Percentiles rank a stretch among this genome's conserved stretches.
These are phyloP conservation scores for Carassius gibelio DNA, from an alignment of 2,113 vertebrate species.

Conservation along the genomic window DNA sequence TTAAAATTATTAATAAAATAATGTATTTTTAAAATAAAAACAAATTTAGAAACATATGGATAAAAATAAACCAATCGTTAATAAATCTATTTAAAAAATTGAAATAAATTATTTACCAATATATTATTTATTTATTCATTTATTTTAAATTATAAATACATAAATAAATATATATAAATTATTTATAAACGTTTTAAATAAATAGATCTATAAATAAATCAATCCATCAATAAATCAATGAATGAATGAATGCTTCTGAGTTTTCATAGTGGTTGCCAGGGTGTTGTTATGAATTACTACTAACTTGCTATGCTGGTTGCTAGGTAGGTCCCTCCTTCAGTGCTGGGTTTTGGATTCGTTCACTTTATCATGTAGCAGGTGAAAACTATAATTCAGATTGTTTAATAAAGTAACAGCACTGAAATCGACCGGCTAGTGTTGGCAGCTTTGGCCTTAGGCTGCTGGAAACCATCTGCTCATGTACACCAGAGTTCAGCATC, in stretches of 20 bases:
- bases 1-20: too few species aligned
- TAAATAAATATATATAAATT: not conserved
- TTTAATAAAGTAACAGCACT: not conserved
- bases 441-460: not conserved
- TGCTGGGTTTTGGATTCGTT: not conserved
- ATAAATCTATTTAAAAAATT: too few species aligned
- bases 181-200: not conserved
- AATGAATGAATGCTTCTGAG: not conserved
- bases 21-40: too few species aligned
- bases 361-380: not conserved
- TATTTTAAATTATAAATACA: too few species aligned
- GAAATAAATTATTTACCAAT: too few species aligned
- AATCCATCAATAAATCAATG: too few species aligned
- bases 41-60: too few species aligned
- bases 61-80: too few species aligned
- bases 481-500: not conserved
- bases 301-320: not conserved
- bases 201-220: not conserved
- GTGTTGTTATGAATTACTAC: not conserved
- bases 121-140: too few species aligned
- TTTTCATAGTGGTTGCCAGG: not conserved
- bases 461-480: constrained; percentile 21
- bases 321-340: not conserved
- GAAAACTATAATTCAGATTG: not conserved
- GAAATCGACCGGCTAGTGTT: not conserved